phyloP scores from a whole-genome alignment of 2,113 vertebrate genomes.

The Pitta sordida region DNA sequence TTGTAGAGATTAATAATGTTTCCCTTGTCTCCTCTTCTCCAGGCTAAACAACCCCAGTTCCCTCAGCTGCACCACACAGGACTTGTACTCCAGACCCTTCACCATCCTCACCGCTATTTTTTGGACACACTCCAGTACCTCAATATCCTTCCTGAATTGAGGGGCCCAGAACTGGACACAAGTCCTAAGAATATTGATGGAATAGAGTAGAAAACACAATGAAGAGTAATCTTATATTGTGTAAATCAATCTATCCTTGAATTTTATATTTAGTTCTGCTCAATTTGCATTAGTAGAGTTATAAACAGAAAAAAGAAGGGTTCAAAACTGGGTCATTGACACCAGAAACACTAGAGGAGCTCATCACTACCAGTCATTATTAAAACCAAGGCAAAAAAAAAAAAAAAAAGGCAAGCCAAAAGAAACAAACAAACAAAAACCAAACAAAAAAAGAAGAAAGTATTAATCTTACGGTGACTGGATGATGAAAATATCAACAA shows the following conservation, averaged over 20 bases:
- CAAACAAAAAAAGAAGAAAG: neutral
- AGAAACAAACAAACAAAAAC: neutral
- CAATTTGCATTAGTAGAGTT: neutral
- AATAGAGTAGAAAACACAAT: neutral
- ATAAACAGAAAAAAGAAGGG: slow-evolving; percentile 31
- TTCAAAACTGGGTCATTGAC: slow-evolving; percentile 18
- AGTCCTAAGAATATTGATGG: neutral
- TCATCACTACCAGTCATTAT: neutral
- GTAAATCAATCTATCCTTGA: slow-evolving; percentile 3
- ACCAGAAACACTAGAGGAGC: neutral
- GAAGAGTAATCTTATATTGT: slow-evolving; percentile 4
- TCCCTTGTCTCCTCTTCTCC: no score
- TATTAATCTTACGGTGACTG: neutral
- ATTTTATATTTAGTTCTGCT: neutral
- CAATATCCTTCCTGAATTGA: no score
- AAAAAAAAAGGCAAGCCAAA: neutral
- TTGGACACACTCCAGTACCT: no score
- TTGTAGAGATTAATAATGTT: no score
- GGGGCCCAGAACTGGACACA: no score
- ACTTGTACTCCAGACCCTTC: no score
- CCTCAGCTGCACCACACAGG: no score
- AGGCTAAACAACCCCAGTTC: no score
- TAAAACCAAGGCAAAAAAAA: neutral
- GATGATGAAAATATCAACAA: neutral
- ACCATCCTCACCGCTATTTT: no score